A percentile compares a stretch with the other conserved stretches of the same genome.
These are phyloP conservation scores for Corythaixoides concolor DNA, from an alignment of 2,113 vertebrate species.

Conservation along the genomic window DNA sequence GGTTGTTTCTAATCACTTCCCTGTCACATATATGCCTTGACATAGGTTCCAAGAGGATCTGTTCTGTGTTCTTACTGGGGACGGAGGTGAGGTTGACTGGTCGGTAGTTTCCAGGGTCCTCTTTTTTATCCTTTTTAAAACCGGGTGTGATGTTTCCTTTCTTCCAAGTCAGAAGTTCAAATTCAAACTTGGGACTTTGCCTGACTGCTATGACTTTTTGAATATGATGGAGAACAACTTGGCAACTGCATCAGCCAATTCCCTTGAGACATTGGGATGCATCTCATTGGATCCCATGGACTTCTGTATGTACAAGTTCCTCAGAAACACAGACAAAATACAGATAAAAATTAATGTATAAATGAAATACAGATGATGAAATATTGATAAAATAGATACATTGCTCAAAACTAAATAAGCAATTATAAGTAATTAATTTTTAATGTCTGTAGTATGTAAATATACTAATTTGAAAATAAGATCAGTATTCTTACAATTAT, in stretches of 20 bases:
- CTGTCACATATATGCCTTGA: neutral
- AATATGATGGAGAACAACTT: neutral
- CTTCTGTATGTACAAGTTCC: neutral
- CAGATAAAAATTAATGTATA: neutral
- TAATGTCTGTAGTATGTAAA: neutral
- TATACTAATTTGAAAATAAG: neutral
- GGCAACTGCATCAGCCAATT: neutral
- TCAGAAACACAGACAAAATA: neutral
- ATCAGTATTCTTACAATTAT: neutral
- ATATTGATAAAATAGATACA: neutral
- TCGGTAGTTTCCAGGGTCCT: neutral
- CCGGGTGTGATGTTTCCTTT: neutral
- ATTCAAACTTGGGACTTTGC: neutral
- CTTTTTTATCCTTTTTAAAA: neutral
- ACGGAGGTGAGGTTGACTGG: neutral
- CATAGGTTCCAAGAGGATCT: neutral
- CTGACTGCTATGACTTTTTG: neutral
- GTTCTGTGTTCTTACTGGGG: neutral
- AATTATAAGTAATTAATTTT: neutral
- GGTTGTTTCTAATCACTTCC: neutral
- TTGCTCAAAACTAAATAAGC: neutral
- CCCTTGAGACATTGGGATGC: neutral
- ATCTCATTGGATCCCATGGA: accelerated
- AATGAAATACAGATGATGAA: neutral
- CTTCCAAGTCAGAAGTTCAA: neutral